These are phyloP conservation scores for Cremastinae sp. DNA, from an alignment of 2,888 invertebrate genomes.

Conservation along the genomic window DNA sequence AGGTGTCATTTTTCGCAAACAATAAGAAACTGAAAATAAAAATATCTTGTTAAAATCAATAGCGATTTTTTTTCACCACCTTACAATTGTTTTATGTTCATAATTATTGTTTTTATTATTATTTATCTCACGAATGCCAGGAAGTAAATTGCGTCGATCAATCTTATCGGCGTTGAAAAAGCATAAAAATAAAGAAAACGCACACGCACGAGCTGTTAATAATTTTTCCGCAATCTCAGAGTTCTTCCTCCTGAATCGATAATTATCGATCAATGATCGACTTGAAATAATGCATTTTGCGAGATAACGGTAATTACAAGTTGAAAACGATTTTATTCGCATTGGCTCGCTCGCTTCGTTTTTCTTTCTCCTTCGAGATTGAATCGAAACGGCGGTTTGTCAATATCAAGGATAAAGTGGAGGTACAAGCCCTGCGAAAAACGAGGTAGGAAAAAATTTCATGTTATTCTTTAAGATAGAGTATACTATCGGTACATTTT, in stretches of 20 bases:
- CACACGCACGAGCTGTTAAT: background rate
- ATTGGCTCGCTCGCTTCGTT: background rate
- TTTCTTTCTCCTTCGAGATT: constrained; percentile 9
- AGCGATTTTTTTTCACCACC: background rate
- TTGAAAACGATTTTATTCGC: background rate
- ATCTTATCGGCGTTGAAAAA: too few species aligned
- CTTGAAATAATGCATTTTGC: constrained; percentile 22
- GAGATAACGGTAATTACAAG: constrained; percentile 32
- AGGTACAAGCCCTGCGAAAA: too few species aligned
- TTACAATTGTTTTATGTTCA: background rate
- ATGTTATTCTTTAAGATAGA: too few species aligned
- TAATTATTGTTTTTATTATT: background rate
- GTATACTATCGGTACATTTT: too few species aligned
- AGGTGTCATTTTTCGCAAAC: too few species aligned
- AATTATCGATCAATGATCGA: constrained; percentile 23
- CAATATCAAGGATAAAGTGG: constrained; percentile 16
- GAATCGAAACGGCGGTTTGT: constrained; percentile 31
- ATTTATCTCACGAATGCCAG: too few species aligned
- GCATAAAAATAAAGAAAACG: background rate
- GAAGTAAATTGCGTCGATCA: too few species aligned
- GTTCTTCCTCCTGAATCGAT: constrained; percentile 5
- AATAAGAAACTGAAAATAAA: too few species aligned
- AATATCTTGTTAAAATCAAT: too few species aligned
- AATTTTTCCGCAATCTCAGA: background rate
- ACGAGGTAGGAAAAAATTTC: too few species aligned